Conservation (phyloP, 1,140 invertebrate genomes). For the Drosophila ogumai region DNA sequence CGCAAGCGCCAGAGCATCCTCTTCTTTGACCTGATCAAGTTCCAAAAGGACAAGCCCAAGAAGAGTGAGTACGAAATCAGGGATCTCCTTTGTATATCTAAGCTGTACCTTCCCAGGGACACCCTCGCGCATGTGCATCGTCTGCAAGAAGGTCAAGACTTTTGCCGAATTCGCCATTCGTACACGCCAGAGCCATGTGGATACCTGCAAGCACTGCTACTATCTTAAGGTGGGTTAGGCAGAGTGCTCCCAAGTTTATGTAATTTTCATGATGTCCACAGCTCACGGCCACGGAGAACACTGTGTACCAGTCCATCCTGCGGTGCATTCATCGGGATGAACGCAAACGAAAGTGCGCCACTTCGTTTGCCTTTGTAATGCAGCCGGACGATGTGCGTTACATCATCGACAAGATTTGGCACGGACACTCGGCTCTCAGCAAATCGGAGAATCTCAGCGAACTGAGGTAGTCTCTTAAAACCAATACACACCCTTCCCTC, state of each 20-base stretch:
- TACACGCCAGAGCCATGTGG: conserved; percentile 75
- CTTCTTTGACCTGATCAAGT: conserved; percentile 79
- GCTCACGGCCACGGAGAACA: conserved; percentile 72
- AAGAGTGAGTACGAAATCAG: conserved; percentile 39
- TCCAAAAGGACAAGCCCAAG: conserved; percentile 41
- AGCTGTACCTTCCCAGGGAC: conserved; percentile 9
- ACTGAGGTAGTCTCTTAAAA: conserved; percentile 75
- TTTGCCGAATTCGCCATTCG: conserved; percentile 70
- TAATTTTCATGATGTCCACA: conserved; percentile 1
- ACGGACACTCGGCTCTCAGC: conserved; percentile 87
- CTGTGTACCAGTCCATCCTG: conserved; percentile 86
- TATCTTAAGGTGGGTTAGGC: conserved; percentile 68
- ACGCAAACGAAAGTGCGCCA: conserved; percentile 84
- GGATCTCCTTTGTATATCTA: background rate
- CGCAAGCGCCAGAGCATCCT: conserved; percentile 75
- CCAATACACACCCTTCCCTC: background rate
- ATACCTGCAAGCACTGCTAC: conserved; percentile 81
- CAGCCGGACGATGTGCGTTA: conserved; percentile 87
- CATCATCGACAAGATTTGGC: conserved; percentile 88
- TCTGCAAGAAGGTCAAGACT: conserved; percentile 78
- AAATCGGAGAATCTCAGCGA: conserved; percentile 86
- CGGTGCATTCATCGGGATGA: conserved; percentile 87
- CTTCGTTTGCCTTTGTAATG: conserved; percentile 86
- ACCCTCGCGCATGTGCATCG: conserved; percentile 78
- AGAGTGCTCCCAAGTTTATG: background rate